Base-by-base conservation (phyloP, 1,140 invertebrate species). In the Aphaenogaster floridana region DNA sequence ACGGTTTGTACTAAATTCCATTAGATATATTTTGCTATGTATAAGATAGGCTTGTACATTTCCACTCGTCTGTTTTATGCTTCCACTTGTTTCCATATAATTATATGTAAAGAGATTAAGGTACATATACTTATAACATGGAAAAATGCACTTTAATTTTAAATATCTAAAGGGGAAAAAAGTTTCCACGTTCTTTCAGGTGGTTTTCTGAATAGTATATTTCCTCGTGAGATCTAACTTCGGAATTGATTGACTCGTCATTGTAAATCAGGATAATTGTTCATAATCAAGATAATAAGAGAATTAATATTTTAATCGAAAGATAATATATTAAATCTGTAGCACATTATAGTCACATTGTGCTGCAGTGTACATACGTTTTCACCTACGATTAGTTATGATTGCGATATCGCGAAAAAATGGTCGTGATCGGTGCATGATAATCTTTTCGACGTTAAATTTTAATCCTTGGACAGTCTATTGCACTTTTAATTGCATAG, bases 31-130 rank as follows among this genome's bases (percentile, higher is more conserved):
- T 90, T 87, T 74, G 52, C 34, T 86, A 87, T 86, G 36, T 48
- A 68, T 57, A 72, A 63, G 59, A 57, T 84, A 86, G n/a, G 39
- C 88, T 89, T 66, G 76, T 80, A 86, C 13, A 52, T 71, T 88
- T 59, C 78, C 7, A 76, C 34, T 50, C 13, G 66, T 74, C 50
- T 90, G 42, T 88, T 80, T 63, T 68, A 89, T 87, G 71, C 86
- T 91, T 91, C 85, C 86, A 88, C 17, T 74, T 15, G 39, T 83
- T 87, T 39, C 28, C 61, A 61, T 57, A 59, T 7, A n/a, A 7
- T 59, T 28, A 0, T 71, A 5, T 52, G 45, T 78, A 57, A 61
- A 2, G 13, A 21, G 3, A 77, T 77, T 13, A 66, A 72, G 8
- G 48, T 69, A 3, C 11, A 45, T 50, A 13, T 72, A 36, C 86